Conservation (phyloP, 2,797 vertebrate species). For the Sphenodon punctatus region DNA sequence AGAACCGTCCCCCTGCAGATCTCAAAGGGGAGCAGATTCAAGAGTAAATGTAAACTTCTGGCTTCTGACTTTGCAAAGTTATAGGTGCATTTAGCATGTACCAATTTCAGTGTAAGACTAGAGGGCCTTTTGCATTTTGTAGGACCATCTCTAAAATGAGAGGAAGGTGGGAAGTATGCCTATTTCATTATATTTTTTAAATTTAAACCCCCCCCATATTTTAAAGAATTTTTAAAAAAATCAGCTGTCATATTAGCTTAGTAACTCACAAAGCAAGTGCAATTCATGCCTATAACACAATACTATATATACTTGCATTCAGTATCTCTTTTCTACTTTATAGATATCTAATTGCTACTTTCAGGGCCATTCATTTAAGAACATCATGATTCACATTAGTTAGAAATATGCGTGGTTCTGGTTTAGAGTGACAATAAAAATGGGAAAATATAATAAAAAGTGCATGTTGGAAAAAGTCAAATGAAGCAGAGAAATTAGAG, state of each 20-base stretch:
- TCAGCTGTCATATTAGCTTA: neutral
- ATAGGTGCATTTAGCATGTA: neutral
- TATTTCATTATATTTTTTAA: neutral
- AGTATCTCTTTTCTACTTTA: neutral
- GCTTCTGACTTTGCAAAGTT: neutral
- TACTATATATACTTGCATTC: neutral
- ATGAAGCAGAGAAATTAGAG: conserved; percentile 16
- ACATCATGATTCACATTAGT: neutral
- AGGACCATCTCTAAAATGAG: neutral
- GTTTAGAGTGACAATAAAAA: neutral
- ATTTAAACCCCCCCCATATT: no score
- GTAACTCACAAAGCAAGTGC: neutral
- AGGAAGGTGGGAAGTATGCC: neutral
- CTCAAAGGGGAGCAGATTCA: no score
- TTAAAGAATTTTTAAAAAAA: no score
- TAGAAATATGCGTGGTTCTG: neutral
- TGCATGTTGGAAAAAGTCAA: conserved; percentile 5
- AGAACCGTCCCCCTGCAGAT: no score
- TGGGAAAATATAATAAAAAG: conserved; percentile 27
- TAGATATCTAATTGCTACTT: neutral
- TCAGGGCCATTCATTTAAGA: no score
- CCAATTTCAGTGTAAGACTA: neutral
- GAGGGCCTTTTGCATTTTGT: neutral
- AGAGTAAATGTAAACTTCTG: no score
- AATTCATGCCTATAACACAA: neutral